Conservation (phyloP, 2,113 vertebrate genomes). For the Miniopterus natalensis region DNA sequence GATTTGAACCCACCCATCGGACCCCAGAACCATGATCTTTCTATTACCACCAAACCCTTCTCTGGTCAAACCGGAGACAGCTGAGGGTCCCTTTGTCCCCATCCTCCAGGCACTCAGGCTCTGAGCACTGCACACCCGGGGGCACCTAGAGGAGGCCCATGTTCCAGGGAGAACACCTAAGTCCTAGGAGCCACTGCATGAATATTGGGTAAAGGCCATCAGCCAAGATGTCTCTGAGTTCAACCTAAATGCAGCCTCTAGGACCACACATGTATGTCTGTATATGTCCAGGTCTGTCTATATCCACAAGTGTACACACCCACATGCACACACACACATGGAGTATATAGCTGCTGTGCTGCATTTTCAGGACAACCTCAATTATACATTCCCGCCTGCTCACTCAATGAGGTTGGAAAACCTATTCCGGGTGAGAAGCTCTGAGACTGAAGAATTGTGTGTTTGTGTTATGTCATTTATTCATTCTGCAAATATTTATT, state of each 20-base stretch:
- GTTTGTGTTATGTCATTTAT: conserved; percentile 35
- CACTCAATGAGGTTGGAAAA: background rate
- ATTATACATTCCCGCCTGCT: background rate
- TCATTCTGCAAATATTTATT: conserved; percentile 50
- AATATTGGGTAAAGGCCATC: background rate
- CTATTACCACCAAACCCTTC: background rate
- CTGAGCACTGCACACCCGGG: background rate
- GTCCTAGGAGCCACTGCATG: fast-evolving
- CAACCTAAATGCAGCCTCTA: background rate
- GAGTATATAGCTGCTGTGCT: background rate
- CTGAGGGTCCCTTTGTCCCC: background rate
- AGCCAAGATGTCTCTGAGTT: background rate
- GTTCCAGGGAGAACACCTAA: background rate
- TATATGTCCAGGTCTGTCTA: background rate
- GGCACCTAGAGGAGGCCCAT: too few species aligned
- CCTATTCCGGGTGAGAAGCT: background rate
- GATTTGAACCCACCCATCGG: background rate
- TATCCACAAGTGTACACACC: fast-evolving
- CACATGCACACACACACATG: fast-evolving
- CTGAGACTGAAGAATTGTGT: fast-evolving
- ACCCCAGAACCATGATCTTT: background rate
- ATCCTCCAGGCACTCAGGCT: fast-evolving
- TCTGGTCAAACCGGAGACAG: background rate
- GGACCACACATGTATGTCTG: background rate
- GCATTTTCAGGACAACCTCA: background rate